Percentiles rank a stretch among this genome's conserved stretches.
These are phyloP conservation scores for Gavia stellata DNA, from an alignment of 2,113 vertebrate genomes.

Conservation along the genomic window DNA sequence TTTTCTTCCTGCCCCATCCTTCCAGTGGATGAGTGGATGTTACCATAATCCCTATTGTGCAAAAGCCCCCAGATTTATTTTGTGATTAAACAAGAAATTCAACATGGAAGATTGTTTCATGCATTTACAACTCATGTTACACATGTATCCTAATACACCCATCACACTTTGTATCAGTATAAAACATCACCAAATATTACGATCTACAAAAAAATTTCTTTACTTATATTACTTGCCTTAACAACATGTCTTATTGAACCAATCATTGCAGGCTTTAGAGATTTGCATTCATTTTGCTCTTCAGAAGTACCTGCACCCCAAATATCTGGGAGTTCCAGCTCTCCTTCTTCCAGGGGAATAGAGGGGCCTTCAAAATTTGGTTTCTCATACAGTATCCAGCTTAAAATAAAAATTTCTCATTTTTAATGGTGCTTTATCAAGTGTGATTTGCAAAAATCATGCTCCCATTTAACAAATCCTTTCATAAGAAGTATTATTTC, in stretches of 20 bases:
- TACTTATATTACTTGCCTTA: constrained; percentile 75
- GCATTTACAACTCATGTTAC: background rate
- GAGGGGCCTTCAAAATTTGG: constrained; percentile 88
- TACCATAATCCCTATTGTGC: background rate
- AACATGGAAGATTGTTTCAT: background rate
- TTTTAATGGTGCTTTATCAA: background rate
- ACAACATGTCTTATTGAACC: constrained; percentile 89
- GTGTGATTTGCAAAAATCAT: background rate
- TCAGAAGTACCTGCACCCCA: constrained; percentile 77
- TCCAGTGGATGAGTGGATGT: background rate
- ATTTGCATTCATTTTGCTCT: constrained; percentile 51
- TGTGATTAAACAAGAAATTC: background rate
- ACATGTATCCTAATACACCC: background rate
- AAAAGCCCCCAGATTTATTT: background rate
- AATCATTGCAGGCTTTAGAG: constrained; percentile 77
- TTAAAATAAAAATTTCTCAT: constrained; percentile 48
- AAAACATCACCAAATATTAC: background rate
- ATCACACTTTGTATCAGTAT: background rate
- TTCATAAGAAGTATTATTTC: background rate
- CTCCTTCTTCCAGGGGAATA: constrained; percentile 89
- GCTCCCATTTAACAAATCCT: background rate
- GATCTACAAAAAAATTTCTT: background rate
- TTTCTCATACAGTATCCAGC: constrained; percentile 95
- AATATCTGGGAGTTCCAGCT: constrained; percentile 80
- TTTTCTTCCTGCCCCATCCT: background rate